Conservation (phyloP, 2,888 invertebrate species). For the Chaitophorus viminalis region DNA sequence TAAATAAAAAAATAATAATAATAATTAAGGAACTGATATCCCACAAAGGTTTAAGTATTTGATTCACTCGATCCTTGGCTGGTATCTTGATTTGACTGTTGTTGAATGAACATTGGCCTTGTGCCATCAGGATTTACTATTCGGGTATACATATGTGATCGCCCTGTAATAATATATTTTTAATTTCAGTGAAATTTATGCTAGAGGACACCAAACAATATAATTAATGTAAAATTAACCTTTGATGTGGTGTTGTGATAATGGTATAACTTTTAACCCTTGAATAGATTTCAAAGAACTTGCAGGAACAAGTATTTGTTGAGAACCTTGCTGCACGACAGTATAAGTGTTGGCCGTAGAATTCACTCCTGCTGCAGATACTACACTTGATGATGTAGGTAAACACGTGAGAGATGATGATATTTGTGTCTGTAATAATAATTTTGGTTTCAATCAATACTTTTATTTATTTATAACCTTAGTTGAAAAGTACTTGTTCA, state of each 20-base stretch:
- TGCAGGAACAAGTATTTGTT: constrained; percentile 74
- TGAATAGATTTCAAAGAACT: constrained; percentile 74
- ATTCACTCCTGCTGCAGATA: constrained; percentile 62
- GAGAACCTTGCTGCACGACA: constrained; percentile 66
- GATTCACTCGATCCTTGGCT: constrained; percentile 44
- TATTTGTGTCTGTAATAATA: constrained; percentile 30
- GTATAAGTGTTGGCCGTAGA: constrained; percentile 64
- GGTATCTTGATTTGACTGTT: constrained; percentile 15
- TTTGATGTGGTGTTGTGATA: constrained; percentile 66
- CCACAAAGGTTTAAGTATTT: constrained; percentile 46
- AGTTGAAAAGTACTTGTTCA: background rate
- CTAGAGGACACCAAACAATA: too few species aligned
- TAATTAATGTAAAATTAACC: constrained; percentile 37
- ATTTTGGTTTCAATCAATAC: background rate
- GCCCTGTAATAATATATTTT: constrained; percentile 63
- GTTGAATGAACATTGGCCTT: constrained; percentile 64
- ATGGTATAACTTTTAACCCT: constrained; percentile 74
- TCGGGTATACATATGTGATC: constrained; percentile 69
- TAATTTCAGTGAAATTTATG: background rate
- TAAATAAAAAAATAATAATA: constrained; percentile 25
- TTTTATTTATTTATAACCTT: background rate
- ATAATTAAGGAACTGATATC: constrained; percentile 53
- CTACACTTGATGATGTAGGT: constrained; percentile 41
- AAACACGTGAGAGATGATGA: constrained; percentile 45
- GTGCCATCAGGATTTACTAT: constrained; percentile 68